Evolutionary conservation across 2,113 vertebrate species (phyloP).

Genomic region (Dasyornis broadbenti): DNA sequence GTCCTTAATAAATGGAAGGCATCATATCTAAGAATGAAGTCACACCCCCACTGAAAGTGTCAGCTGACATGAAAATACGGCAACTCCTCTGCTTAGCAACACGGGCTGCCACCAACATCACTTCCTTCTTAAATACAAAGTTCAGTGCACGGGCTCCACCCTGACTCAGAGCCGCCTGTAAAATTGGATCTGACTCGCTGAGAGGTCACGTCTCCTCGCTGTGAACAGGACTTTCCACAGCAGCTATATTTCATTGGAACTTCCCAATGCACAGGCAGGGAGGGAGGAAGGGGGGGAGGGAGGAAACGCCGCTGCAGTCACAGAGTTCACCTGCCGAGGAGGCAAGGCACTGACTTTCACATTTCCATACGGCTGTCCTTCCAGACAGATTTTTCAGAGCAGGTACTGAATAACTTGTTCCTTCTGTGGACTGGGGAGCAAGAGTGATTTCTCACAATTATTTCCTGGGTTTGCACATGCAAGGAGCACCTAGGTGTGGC

Average conservation of each 20-base stretch:
- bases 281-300: neutral
- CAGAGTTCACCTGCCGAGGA: neutral
- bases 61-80: conserved; percentile 23
- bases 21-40: conserved; percentile 30
- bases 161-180: conserved; percentile 39
- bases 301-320: neutral
- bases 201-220: conserved; percentile 26
- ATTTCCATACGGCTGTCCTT: neutral
- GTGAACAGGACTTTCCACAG: conserved; percentile 45
- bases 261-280: neutral
- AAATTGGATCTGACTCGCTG: conserved; percentile 25
- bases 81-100: conserved; percentile 42
- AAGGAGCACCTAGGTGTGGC: neutral
- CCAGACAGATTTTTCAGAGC: neutral
- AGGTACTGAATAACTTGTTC: neutral
- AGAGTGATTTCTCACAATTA: neutral
- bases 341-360: neutral
- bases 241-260: neutral
- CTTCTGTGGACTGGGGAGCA: neutral
- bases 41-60: neutral
- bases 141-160: conserved; percentile 7
- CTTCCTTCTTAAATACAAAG: conserved; percentile 15
- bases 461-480: neutral
- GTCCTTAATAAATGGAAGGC: conserved; percentile 21
- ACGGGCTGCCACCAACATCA: conserved; percentile 11